Conservation (phyloP, 2,888 invertebrate species). For the Cinara cedri region DNA sequence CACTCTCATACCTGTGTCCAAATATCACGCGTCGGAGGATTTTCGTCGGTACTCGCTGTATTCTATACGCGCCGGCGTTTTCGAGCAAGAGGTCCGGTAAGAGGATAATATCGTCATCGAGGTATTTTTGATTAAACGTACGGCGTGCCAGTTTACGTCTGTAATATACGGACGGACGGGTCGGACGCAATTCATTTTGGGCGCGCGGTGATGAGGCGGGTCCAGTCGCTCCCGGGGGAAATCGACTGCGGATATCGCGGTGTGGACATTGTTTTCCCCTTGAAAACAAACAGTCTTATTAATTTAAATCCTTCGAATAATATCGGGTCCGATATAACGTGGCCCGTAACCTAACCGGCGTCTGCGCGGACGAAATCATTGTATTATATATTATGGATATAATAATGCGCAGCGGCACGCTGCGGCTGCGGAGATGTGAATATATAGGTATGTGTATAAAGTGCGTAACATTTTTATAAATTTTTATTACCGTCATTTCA, state of each 20-base stretch:
- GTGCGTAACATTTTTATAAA: too few relatives aligned
- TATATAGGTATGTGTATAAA: too few relatives aligned
- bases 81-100: neutral
- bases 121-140: slow-evolving; percentile 49
- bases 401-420: neutral
- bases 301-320: slow-evolving; percentile 50
- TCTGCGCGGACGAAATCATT: neutral
- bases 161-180: neutral
- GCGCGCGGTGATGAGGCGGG: slow-evolving; percentile 27
- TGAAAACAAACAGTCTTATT: slow-evolving; percentile 54
- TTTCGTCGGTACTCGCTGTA: too few relatives aligned
- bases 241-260: slow-evolving; percentile 30
- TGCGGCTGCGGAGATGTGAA: too few relatives aligned
- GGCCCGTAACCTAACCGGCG: slow-evolving; percentile 19
- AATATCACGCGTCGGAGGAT: too few relatives aligned
- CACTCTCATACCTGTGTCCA: too few relatives aligned
- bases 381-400: neutral
- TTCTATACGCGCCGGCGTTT: too few relatives aligned
- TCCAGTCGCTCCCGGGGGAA: slow-evolving; percentile 51
- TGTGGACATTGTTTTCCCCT: slow-evolving; percentile 43
- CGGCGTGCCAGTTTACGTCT: neutral
- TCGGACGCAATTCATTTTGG: slow-evolving; percentile 41
- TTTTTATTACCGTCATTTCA: too few relatives aligned
- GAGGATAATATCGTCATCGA: slow-evolving; percentile 14
- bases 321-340: neutral